Conservation (phyloP, 2,888 invertebrate species). For the Nomada goodeniana region DNA sequence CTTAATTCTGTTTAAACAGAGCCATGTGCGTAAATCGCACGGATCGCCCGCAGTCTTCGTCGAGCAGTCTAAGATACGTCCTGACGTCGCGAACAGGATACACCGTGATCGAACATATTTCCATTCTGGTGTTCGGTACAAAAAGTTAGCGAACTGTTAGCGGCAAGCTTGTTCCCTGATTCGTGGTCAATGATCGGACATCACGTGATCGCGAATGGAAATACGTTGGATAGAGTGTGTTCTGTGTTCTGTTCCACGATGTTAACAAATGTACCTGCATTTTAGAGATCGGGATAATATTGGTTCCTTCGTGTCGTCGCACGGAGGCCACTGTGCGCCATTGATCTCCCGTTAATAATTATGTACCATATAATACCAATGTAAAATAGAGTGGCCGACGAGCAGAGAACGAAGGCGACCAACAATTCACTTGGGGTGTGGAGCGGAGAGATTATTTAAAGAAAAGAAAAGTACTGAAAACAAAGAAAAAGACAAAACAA, state of each 20-base stretch:
- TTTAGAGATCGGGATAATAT: constrained; percentile 71
- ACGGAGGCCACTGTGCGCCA: constrained; percentile 69
- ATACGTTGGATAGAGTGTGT: constrained; percentile 30
- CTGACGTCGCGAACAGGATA: constrained; percentile 66
- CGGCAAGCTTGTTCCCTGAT: background rate
- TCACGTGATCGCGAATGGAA: constrained; percentile 27
- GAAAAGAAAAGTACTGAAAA: background rate
- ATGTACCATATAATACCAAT: constrained; percentile 67
- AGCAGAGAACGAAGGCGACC: constrained; percentile 59
- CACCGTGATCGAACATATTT: constrained; percentile 49
- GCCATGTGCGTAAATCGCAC: constrained; percentile 57
- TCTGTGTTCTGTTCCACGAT: constrained; percentile 63
- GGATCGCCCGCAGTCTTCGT: constrained; percentile 65
- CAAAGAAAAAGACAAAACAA: constrained; percentile 13
- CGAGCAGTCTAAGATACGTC: constrained; percentile 67
- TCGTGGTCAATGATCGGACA: background rate
- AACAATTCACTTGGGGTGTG: constrained; percentile 36
- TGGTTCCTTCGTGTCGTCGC: constrained; percentile 62
- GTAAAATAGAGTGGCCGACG: constrained; percentile 70
- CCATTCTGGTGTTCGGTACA: constrained; percentile 25
- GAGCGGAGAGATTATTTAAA: constrained; percentile 50
- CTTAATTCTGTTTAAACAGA: constrained; percentile 64
- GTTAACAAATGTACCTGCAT: constrained; percentile 75
- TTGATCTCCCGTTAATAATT: constrained; percentile 69
- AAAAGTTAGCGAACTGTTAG: background rate